phyloP scores from a whole-genome alignment of 37 sponge, comb jelly and placozoan species.

The Agelas oroides region DNA sequence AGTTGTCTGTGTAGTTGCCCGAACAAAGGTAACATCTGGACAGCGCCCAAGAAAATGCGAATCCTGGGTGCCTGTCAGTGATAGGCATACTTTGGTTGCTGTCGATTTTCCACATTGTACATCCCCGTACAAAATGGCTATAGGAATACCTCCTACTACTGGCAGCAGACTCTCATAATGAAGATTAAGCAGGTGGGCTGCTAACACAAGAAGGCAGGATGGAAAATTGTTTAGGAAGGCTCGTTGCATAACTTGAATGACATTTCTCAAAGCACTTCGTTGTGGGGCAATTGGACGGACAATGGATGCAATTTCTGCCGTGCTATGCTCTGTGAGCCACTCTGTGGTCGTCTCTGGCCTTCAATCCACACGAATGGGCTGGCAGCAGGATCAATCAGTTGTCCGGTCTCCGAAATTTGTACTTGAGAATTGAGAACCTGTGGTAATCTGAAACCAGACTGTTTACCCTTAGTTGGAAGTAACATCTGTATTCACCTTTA shows the following conservation, averaged over 20 bases:
- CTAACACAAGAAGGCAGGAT: background rate
- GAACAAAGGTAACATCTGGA: background rate
- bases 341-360: background rate
- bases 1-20: background rate
- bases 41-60: background rate
- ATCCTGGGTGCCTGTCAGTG: background rate
- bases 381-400: too few relatives aligned
- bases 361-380: too few relatives aligned
- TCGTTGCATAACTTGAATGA: background rate
- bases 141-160: background rate
- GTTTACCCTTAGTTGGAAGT: too few relatives aligned
- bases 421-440: too few relatives aligned
- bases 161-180: slow-evolving; percentile 1
- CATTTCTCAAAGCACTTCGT: background rate
- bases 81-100: background rate
- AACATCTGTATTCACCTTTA: too few relatives aligned
- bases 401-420: too few relatives aligned
- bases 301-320: background rate
- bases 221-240: background rate
- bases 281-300: background rate
- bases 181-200: background rate
- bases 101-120: background rate
- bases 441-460: too few relatives aligned
- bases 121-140: background rate
- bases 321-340: background rate